Conservation (phyloP, 2,888 invertebrate species). For the Atethmia centrago region DNA sequence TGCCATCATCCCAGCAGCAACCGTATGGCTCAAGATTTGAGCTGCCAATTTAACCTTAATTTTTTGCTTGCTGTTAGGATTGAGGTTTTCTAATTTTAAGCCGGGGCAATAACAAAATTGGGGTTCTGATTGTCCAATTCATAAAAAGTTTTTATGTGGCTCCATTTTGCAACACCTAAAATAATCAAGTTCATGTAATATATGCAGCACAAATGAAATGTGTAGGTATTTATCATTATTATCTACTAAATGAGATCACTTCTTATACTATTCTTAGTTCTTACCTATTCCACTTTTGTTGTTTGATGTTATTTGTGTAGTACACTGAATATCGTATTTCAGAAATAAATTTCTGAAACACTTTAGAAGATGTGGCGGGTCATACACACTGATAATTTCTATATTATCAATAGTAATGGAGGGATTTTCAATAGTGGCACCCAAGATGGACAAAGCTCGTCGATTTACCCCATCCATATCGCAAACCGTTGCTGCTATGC, state of each 20-base stretch:
- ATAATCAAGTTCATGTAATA: constrained; percentile 7
- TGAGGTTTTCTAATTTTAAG: no score
- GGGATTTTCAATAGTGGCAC: constrained; percentile 43
- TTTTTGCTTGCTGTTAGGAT: no score
- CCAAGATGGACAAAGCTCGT: constrained; percentile 48
- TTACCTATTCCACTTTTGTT: constrained; percentile 13
- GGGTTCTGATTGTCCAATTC: no score
- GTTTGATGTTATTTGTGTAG: constrained; percentile 27
- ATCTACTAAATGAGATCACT: constrained; percentile 4
- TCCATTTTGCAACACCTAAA: constrained; percentile 22
- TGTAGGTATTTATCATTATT: neutral
- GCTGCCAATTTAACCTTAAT: no score
- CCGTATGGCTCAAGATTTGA: no score
- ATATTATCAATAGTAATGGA: constrained; percentile 18
- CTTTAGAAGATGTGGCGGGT: constrained; percentile 57
- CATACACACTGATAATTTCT: constrained; percentile 48
- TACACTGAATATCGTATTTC: constrained; percentile 56
- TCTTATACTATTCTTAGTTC: constrained; percentile 6
- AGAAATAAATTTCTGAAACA: constrained; percentile 57
- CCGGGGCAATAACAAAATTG: no score
- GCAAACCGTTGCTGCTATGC: constrained; percentile 22
- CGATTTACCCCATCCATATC: constrained; percentile 60
- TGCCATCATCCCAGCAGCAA: no score
- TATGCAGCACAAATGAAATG: no score
- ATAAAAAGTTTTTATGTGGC: neutral